Evolutionary conservation across 2,113 vertebrate genomes (phyloP), one percentile per base, ranked within the genome.

Genomic region (Helogale parvula): DNA sequence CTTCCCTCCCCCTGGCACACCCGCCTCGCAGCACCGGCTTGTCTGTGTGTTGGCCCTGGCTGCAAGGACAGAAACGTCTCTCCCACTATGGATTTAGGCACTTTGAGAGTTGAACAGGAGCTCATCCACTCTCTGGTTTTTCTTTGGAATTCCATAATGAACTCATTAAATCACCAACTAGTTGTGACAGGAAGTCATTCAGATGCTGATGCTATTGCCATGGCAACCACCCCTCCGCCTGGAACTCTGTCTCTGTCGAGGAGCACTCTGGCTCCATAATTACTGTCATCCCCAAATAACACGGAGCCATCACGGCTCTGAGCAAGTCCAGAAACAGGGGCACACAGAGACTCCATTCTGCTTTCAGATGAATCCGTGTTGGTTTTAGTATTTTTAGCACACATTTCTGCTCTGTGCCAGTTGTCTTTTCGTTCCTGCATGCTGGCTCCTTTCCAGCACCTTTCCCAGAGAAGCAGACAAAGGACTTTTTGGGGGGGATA

Each of bases 201-300:
- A 93, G 98, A 98, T 98, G 98, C 98, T 99, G 99, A 98, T 98
- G 98, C 90, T 81, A 98, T 98, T 98, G 98, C 98, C 98, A 98
- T 98, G 98, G 99, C 66, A 98, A 99, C 98, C 33, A 29, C 54
- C 79, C 35, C 97, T 97, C 96, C 11, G 35, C 95, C 87, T 47
- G 7, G 80, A 98, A 96, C 96, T 95, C 97, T 93, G 96, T 96
- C 95, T 96, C 92, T 81, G 92, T 90, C 3, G 65, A 82, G 83
- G 79, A 98, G 97, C 93, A 94, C 13, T 92, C 95, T n/a, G 72
- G 97, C 97, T 96, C 98, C 80, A 2, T 95, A 97, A 98, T 97
- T 80, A 95, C 94, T 77, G 90, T 72, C 97, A 95, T 95, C 91
- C 94, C 92, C 90, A 69, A 93, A 93, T 77, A 91, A 90, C 91